Evolutionary conservation across 2,797 vertebrate genomes (phyloP).

Genomic region (Denticeps clupeoides): DNA sequence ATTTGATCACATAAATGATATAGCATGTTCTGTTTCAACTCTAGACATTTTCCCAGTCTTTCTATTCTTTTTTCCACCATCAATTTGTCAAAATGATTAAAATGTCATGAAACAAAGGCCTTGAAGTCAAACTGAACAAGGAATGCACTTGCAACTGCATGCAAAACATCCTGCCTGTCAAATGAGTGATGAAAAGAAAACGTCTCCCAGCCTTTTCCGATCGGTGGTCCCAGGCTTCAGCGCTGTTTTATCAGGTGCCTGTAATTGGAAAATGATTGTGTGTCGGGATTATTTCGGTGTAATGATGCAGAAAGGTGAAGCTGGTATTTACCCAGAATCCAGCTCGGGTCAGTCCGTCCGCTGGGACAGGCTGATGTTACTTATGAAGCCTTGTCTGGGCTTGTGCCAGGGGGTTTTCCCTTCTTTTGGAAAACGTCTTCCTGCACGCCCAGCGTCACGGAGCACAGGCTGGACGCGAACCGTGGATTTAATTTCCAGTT

Average conservation of each 20-base stretch:
- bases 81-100: slow-evolving; percentile 2
- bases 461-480: slow-evolving; percentile 22
- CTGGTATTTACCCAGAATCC: slow-evolving; percentile 24
- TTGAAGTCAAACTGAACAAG: slow-evolving; percentile 8
- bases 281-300: slow-evolving; percentile 30
- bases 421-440: slow-evolving; percentile 13
- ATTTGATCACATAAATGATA: no score
- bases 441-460: slow-evolving; percentile 24
- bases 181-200: slow-evolving; percentile 20
- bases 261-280: slow-evolving; percentile 33
- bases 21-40: no score
- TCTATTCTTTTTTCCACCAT: background rate
- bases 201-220: slow-evolving; percentile 1
- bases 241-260: slow-evolving; percentile 40
- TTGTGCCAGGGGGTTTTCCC: background rate
- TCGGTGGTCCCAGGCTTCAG: background rate
- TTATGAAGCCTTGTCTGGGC: slow-evolving; percentile 1
- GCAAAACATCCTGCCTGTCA: slow-evolving; percentile 28
- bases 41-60: background rate
- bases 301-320: slow-evolving; percentile 36
- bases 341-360: slow-evolving; percentile 9
- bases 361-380: slow-evolving; percentile 10
- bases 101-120: background rate
- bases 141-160: background rate
- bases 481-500: slow-evolving; percentile 28